Base-by-base conservation (phyloP, 2,888 invertebrate species). In the Calliopum simillimum region DNA sequence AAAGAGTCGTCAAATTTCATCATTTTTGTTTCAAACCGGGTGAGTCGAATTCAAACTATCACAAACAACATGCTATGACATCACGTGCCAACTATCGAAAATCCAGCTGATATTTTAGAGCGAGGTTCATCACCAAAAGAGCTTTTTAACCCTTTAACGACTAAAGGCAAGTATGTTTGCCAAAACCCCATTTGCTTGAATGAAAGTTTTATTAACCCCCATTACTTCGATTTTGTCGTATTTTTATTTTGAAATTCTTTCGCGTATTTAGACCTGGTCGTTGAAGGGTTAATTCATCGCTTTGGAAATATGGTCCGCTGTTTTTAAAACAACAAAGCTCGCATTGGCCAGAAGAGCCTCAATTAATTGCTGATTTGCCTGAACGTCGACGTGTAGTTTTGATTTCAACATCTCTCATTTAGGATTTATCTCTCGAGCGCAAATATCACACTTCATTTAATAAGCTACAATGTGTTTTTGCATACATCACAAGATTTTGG, bases 101-200 rank as follows among this genome's bases (percentile, higher is more conserved):
- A 77, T 51, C 71, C 73, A n/a, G 75, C 75, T 0, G 74, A 77
- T 66, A 23, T 74, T 4, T 43, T 65, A 43, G 67, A 69, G 12
- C 44, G 72, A 41, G 72, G 68, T 6, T 51, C 64, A 44, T 16
- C 63, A 3, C 68, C 69, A 4, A n/a, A 62, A 21, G 68, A 72
- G 19, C 49, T 73, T 19, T 25, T 70, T 74, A n/a, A 25, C 51
- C 23, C n/a, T n/a, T n/a, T n/a, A n/a, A n/a, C n/a, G n/a, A n/a
- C n/a, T n/a, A n/a, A n/a, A n/a, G n/a, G n/a, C n/a, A n/a, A n/a
- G n/a, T n/a, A n/a, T n/a, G n/a, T n/a, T n/a, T n/a, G n/a, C n/a
- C n/a, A n/a, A n/a, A n/a, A n/a, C n/a, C n/a, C n/a, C n/a, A n/a
- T n/a, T n/a, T n/a, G n/a, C n/a, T n/a, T n/a, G n/a, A n/a, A n/a